A percentile compares a stretch with the other conserved stretches of the same genome.
Conservation (phyloP, 2,113 vertebrate species). For the Anguilla rostrata region DNA sequence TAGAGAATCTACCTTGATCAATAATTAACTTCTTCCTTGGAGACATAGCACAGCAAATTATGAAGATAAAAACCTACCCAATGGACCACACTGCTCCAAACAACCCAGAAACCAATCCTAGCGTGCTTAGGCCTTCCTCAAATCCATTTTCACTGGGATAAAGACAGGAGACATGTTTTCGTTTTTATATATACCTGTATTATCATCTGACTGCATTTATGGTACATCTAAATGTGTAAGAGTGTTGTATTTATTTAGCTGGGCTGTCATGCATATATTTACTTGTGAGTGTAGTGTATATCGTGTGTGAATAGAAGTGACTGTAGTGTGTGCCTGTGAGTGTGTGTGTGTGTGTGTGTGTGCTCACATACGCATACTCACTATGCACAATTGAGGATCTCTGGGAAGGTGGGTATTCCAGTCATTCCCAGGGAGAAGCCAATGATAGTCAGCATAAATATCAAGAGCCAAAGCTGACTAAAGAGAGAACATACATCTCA, state of each 20-base stretch:
- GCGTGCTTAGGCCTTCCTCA: constrained; percentile 68
- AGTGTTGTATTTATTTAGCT: not conserved
- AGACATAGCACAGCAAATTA: too few relatives aligned
- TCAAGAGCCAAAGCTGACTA: constrained; percentile 88
- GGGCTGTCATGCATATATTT: not conserved
- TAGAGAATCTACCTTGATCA: not conserved
- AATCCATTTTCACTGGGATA: constrained; percentile 64
- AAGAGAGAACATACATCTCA: constrained; percentile 23
- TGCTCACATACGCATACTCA: constrained; percentile 67
- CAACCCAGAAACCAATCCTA: constrained; percentile 65
- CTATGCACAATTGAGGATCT: constrained; percentile 83
- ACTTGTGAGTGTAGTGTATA: not conserved
- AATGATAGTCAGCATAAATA: constrained; percentile 77
- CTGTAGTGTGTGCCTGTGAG: not conserved
- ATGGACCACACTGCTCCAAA: constrained; percentile 69
- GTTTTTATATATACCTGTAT: not conserved
- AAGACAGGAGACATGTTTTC: not conserved
- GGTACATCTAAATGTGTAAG: not conserved
- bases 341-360: not conserved
- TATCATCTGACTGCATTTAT: not conserved
- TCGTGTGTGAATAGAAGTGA: too few relatives aligned
- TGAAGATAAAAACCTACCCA: constrained; percentile 55
- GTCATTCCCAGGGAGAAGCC: constrained; percentile 86
- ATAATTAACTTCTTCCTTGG: not conserved
- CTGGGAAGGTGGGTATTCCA: constrained; percentile 84